Percentiles rank a stretch among this genome's conserved stretches.
Conservation (phyloP, 2,797 vertebrate genomes). For the Oreonectes daqikongensis region DNA sequence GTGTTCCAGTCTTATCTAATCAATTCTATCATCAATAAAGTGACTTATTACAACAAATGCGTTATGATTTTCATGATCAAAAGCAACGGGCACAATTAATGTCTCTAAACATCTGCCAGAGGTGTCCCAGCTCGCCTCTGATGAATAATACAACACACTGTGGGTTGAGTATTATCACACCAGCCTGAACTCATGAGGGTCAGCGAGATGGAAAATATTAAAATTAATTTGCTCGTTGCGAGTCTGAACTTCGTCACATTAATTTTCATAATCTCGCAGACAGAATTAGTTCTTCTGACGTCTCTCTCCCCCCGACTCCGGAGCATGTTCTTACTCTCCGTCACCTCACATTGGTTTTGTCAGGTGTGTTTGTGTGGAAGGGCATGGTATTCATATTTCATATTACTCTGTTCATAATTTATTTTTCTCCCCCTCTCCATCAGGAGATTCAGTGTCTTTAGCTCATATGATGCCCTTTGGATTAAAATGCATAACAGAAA, state of each 20-base stretch:
- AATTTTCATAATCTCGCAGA: slow-evolving; percentile 38
- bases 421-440: not conserved
- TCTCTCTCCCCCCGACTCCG: slow-evolving; percentile 2
- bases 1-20: slow-evolving; percentile 34
- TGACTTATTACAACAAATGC: slow-evolving; percentile 7
- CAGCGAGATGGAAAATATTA: slow-evolving; percentile 38
- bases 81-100: slow-evolving; percentile 15
- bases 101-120: slow-evolving; percentile 1
- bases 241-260: slow-evolving; percentile 41
- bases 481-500: slow-evolving; percentile 29
- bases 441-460: slow-evolving; percentile 27
- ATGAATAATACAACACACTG: slow-evolving; percentile 16
- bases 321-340: not conserved
- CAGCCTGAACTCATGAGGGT: slow-evolving; percentile 20
- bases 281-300: slow-evolving; percentile 9
- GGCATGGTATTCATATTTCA: slow-evolving; percentile 26
- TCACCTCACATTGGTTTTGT: slow-evolving; percentile 26
- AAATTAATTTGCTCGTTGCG: slow-evolving; percentile 45
- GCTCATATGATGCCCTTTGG: slow-evolving; percentile 21
- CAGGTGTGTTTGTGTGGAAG: slow-evolving; percentile 42
- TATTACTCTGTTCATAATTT: slow-evolving; percentile 13
- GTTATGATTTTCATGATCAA: slow-evolving; percentile 21
- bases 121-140: not conserved
- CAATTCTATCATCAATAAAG: slow-evolving; percentile 11
- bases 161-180: slow-evolving; percentile 6